These are phyloP conservation scores for Chelon auratus DNA, from an alignment of 2,797 vertebrate genomes.

Conservation along the genomic window DNA sequence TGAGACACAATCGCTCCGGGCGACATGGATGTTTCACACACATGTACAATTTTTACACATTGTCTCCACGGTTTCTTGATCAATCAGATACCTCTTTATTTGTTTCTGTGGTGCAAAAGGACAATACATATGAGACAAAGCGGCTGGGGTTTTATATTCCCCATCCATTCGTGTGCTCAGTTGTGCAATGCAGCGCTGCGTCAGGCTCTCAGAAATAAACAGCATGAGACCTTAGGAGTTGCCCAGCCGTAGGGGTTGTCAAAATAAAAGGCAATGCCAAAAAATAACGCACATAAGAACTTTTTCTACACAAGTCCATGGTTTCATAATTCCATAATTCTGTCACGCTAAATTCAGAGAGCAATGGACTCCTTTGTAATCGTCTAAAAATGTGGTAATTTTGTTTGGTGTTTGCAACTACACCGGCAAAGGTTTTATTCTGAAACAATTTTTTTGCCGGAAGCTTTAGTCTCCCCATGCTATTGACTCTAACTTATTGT, in stretches of 20 bases:
- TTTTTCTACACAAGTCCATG: no score
- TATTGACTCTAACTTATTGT: neutral
- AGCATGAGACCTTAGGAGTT: neutral
- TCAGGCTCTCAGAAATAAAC: neutral
- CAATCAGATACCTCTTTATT: neutral
- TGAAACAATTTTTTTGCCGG: slow-evolving; percentile 4
- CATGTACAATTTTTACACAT: slow-evolving; percentile 7
- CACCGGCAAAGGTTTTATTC: slow-evolving; percentile 26
- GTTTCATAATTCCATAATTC: no score
- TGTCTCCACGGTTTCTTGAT: neutral
- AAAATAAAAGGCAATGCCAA: slow-evolving; percentile 38
- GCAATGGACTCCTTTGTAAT: no score
- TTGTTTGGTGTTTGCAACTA: no score
- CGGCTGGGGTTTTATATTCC: slow-evolving; percentile 41
- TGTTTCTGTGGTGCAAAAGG: slow-evolving; percentile 11
- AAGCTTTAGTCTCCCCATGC: neutral
- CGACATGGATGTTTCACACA: neutral
- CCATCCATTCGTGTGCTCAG: slow-evolving; percentile 49
- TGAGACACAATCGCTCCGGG: slow-evolving; percentile 21
- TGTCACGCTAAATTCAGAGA: no score
- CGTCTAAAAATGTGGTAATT: no score
- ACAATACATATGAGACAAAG: slow-evolving; percentile 23
- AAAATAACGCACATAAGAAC: no score
- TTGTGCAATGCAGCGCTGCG: slow-evolving; percentile 40
- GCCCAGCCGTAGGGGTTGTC: neutral